A percentile compares a stretch with the other conserved stretches of the same genome.
phyloP scores from a whole-genome alignment of 2,888 invertebrate genomes.

The Apoda limacodes region DNA sequence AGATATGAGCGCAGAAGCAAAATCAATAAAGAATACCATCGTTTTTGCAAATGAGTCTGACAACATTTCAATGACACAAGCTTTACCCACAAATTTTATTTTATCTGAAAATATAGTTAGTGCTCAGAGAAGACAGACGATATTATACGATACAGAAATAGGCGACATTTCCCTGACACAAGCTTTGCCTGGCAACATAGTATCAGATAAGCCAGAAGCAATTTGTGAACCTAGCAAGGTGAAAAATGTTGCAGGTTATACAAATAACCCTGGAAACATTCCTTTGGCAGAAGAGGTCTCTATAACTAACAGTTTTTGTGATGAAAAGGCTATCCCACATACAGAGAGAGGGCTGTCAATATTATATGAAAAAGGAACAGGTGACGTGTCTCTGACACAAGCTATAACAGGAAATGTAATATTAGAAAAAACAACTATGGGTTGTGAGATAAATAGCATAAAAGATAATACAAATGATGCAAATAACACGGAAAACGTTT shows the following conservation, averaged over 20 bases:
- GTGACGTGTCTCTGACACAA: conserved; percentile 26
- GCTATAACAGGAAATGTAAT: conserved; percentile 18
- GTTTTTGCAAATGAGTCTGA: conserved; percentile 18
- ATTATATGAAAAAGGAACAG: conserved; percentile 7
- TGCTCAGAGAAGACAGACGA: not conserved
- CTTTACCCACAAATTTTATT: conserved; percentile 8
- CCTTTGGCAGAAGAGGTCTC: no score
- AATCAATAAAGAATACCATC: conserved; percentile 18
- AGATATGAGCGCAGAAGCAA: not conserved
- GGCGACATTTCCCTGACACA: conserved; percentile 26
- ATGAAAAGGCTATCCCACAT: no score
- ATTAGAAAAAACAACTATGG: no score
- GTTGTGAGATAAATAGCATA: no score
- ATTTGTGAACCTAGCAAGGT: not conserved
- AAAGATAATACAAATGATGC: no score
- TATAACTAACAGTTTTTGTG: no score
- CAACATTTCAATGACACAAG: conserved; percentile 23
- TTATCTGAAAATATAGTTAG: not conserved
- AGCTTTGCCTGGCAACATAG: conserved; percentile 18
- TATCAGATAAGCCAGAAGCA: conserved; percentile 7
- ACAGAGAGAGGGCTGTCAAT: not conserved
- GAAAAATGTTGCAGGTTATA: no score
- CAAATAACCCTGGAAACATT: no score
- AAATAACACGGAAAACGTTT: no score
- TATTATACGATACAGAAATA: conserved; percentile 6